Percentiles rank a stretch among this genome's conserved stretches.
phyloP scores from a whole-genome alignment of 2,888 invertebrate species.

The Himalopsyche kuldschensis region DNA sequence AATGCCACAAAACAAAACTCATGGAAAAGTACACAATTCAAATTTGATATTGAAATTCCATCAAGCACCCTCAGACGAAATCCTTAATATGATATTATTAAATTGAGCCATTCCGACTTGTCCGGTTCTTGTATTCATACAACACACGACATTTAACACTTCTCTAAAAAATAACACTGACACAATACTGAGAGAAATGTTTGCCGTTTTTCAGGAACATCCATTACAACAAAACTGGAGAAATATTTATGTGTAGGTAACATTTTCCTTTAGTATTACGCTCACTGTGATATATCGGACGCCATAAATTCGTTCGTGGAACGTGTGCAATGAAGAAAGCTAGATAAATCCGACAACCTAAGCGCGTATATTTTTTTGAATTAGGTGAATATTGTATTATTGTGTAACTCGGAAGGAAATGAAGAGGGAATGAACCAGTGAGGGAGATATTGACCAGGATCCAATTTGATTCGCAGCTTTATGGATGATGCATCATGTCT shows the following conservation, averaged over 20 bases:
- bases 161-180: neutral
- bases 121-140: too few species aligned
- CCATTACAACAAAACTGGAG: neutral
- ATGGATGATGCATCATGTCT: too few species aligned
- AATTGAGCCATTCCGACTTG: too few species aligned
- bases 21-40: too few species aligned
- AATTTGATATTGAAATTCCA: too few species aligned
- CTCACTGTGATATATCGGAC: neutral
- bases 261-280: neutral
- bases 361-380: neutral
- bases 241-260: neutral
- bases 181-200: neutral
- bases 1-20: too few species aligned
- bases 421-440: too few species aligned
- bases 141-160: too few species aligned
- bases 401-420: too few species aligned
- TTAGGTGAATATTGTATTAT: neutral
- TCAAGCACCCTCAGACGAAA: too few species aligned
- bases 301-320: neutral
- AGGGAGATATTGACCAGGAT: too few species aligned
- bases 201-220: neutral
- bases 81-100: neutral
- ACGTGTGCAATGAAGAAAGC: neutral
- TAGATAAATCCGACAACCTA: neutral
- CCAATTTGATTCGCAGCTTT: too few species aligned